Percentiles rank a stretch among this genome's conserved stretches.
Conservation (phyloP, 1,140 invertebrate species). For the Parapsyche elsis region DNA sequence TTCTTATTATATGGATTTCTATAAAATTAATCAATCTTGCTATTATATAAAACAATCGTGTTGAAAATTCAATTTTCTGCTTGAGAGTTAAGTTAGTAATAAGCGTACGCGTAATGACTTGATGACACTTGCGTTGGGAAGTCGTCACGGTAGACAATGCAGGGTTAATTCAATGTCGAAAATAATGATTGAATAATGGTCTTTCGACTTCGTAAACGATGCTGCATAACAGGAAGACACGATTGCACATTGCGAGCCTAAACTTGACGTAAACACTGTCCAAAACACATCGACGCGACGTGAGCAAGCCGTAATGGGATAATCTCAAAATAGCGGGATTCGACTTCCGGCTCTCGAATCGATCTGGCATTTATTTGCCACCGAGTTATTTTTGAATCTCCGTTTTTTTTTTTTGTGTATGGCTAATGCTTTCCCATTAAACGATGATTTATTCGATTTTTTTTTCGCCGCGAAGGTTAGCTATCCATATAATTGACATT, state of each 20-base stretch:
- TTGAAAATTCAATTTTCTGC: too few relatives aligned
- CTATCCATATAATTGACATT: not conserved
- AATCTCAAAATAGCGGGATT: not conserved
- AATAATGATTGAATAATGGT: constrained; percentile 24
- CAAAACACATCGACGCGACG: not conserved
- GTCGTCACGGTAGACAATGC: not conserved
- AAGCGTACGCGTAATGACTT: too few relatives aligned
- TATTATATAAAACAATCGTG: too few relatives aligned
- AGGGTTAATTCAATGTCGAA: not conserved
- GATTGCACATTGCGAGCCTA: not conserved
- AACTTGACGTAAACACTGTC: constrained; percentile 15
- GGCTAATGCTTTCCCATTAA: not conserved
- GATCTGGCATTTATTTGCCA: not conserved
- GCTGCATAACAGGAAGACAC: not conserved
- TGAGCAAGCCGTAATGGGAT: not conserved
- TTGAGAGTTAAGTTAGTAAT: too few relatives aligned
- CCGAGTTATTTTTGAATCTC: not conserved
- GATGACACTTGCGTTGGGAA: too few relatives aligned
- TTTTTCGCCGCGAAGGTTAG: not conserved
- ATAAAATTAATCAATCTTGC: too few relatives aligned
- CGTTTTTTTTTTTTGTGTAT: not conserved
- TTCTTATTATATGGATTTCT: too few relatives aligned
- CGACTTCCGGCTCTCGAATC: constrained; percentile 8
- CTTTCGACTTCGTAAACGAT: not conserved
- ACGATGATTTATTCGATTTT: not conserved